Percentiles rank a stretch among this genome's conserved stretches.
These are phyloP conservation scores for Synaphobranchus kaupii DNA, from an alignment of 2,797 vertebrate species.

Conservation along the genomic window DNA sequence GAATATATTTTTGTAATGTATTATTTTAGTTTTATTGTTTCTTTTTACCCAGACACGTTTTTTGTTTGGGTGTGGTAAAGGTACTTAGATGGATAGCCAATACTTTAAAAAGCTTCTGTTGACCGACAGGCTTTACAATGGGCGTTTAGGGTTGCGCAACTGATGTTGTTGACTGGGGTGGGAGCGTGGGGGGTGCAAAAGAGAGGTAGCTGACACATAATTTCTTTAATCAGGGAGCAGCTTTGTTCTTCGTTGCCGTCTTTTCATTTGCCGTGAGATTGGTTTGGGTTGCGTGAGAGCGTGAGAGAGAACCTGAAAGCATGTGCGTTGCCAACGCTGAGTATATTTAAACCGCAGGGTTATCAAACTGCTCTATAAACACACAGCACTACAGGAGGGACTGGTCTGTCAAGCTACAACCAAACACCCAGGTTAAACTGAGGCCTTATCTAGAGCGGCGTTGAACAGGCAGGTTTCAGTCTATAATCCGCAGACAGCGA, in stretches of 20 bases:
- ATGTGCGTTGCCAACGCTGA: too few relatives aligned
- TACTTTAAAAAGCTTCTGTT: not conserved
- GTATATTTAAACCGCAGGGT: constrained; percentile 4
- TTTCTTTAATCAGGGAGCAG: too few relatives aligned
- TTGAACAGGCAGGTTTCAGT: not conserved
- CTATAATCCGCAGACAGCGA: not conserved
- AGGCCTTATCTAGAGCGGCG: not conserved
- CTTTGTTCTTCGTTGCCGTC: too few relatives aligned
- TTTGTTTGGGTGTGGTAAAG: not conserved
- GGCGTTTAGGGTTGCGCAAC: too few relatives aligned
- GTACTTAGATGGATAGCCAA: not conserved
- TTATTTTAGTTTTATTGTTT: not conserved
- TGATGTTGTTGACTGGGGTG: too few relatives aligned
- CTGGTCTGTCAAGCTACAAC: not conserved
- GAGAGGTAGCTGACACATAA: too few relatives aligned
- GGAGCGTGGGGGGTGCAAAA: too few relatives aligned
- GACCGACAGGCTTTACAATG: not conserved
- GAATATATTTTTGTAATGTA: not conserved
- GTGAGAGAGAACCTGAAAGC: too few relatives aligned
- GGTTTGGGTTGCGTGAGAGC: too few relatives aligned
- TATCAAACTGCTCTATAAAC: not conserved
- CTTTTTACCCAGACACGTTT: not conserved
- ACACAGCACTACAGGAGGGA: not conserved
- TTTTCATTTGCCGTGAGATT: too few relatives aligned
- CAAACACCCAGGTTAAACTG: constrained; percentile 2